Percentiles rank a stretch among this genome's conserved stretches.
Conservation (phyloP, 2,888 invertebrate genomes). For the Chymomyza caudatula region DNA sequence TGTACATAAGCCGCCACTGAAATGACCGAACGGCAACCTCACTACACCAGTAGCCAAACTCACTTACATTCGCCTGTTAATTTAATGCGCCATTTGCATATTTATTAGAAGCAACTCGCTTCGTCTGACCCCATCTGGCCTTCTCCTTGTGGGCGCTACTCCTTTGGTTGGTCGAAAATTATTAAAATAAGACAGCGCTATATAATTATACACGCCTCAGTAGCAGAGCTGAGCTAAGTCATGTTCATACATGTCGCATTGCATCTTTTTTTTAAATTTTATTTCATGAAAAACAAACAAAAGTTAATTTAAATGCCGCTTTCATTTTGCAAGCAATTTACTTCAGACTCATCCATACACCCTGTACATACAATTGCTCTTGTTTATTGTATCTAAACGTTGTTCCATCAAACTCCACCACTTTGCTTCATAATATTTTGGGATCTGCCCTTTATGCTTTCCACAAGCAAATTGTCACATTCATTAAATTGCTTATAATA, state of each 20-base stretch:
- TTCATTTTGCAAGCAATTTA: slow-evolving; percentile 75
- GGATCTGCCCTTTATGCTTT: slow-evolving; percentile 45
- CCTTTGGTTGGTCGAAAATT: slow-evolving; percentile 36
- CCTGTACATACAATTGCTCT: slow-evolving; percentile 1
- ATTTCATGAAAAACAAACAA: slow-evolving; percentile 69
- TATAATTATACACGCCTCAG: slow-evolving; percentile 59
- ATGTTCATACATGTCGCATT: neutral
- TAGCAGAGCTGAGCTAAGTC: slow-evolving; percentile 3
- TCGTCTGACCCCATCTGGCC: slow-evolving; percentile 18
- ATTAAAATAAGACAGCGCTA: slow-evolving; percentile 72
- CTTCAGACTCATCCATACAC: slow-evolving; percentile 7
- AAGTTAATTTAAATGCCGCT: slow-evolving; percentile 73
- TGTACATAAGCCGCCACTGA: slow-evolving; percentile 29
- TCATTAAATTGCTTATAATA: slow-evolving; percentile 54
- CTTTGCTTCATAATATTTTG: slow-evolving; percentile 21
- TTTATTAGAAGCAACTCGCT: slow-evolving; percentile 59
- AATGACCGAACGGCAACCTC: neutral
- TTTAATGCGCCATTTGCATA: slow-evolving; percentile 71
- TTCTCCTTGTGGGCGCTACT: slow-evolving; percentile 18
- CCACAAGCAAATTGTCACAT: slow-evolving; percentile 63
- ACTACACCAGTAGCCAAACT: neutral
- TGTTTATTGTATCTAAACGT: slow-evolving; percentile 37
- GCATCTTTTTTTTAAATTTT: neutral
- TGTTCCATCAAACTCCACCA: slow-evolving; percentile 13
- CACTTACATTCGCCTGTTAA: slow-evolving; percentile 32